A percentile compares a stretch with the other conserved stretches of the same genome.
Evolutionary conservation across 2,113 vertebrate species (phyloP).

Genomic region (Rhombomys opimus): DNA sequence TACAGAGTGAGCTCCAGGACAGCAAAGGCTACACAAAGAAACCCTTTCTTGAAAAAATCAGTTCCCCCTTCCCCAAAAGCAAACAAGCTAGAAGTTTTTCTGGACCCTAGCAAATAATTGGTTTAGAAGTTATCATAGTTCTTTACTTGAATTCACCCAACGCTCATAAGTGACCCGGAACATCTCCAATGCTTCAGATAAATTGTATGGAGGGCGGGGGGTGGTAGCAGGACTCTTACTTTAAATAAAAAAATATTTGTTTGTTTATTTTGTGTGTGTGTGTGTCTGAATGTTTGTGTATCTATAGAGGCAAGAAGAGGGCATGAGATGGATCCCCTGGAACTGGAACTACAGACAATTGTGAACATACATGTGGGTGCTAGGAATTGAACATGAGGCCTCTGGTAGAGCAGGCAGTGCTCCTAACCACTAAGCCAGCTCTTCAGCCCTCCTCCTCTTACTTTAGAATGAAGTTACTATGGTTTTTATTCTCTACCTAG

Average conservation of each 20-base stretch:
- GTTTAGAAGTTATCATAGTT: not conserved
- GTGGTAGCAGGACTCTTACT: too few relatives aligned
- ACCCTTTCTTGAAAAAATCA: too few relatives aligned
- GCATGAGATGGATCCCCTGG: not conserved
- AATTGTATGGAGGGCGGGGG: not conserved
- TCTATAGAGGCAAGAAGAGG: not conserved
- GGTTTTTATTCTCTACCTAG: not conserved
- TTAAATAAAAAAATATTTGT: not conserved
- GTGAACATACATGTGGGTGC: not conserved
- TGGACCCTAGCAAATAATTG: not conserved
- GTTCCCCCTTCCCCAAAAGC: not conserved
- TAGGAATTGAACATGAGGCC: not conserved
- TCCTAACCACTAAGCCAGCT: not conserved
- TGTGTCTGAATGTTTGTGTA: not conserved
- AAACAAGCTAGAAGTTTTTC: not conserved
- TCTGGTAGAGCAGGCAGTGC: not conserved
- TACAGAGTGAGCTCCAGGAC: too few relatives aligned
- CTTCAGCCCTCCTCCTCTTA: not conserved
- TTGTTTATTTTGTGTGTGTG: not conserved
- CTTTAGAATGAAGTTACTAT: not conserved
- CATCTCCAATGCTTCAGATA: not conserved
- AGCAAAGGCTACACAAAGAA: too few relatives aligned
- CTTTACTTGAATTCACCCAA: not conserved
- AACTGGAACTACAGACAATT: not conserved
- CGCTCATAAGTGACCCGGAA: not conserved